phyloP scores from a whole-genome alignment of 2,113 vertebrate genomes.

The Boleophthalmus pectinirostris region DNA sequence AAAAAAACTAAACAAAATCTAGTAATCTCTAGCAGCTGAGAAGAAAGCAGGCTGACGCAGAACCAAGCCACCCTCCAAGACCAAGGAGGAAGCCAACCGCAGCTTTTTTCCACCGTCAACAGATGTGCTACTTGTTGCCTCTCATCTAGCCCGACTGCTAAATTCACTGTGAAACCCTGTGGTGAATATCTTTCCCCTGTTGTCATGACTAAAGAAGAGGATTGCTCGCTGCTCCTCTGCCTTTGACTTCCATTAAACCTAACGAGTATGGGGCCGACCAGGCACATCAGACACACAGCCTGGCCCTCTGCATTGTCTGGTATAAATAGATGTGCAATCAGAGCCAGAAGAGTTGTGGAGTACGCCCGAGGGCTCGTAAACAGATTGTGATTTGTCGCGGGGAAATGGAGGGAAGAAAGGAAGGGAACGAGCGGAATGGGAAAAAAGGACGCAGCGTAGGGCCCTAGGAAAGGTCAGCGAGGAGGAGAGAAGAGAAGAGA shows the following conservation, averaged over 20 bases:
- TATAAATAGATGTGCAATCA: slow-evolving; percentile 68
- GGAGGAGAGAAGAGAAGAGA: background rate
- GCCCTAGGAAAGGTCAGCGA: slow-evolving; percentile 11
- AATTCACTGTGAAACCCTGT: slow-evolving; percentile 31
- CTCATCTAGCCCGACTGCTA: slow-evolving; percentile 25
- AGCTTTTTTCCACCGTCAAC: slow-evolving; percentile 36
- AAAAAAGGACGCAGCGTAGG: slow-evolving; percentile 13
- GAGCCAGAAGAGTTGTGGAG: slow-evolving; percentile 67
- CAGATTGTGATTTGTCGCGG: slow-evolving; percentile 68
- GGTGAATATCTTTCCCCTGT: slow-evolving; percentile 20
- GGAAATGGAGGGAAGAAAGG: slow-evolving; percentile 47
- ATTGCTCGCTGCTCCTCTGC: slow-evolving; percentile 19
- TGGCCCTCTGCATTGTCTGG: slow-evolving; percentile 58
- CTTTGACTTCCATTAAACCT: slow-evolving; percentile 53
- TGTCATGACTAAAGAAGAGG: slow-evolving; percentile 22
- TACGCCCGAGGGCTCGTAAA: slow-evolving; percentile 62
- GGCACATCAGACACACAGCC: slow-evolving; percentile 53
- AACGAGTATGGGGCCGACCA: slow-evolving; percentile 48
- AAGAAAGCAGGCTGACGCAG: slow-evolving; percentile 19
- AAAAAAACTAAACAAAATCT: background rate
- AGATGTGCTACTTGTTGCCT: slow-evolving; percentile 62
- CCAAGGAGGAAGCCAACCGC: slow-evolving; percentile 23
- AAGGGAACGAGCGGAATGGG: slow-evolving; percentile 21
- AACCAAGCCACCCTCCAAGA: slow-evolving; percentile 28
- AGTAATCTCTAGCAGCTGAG: slow-evolving; percentile 12